Base-by-base conservation (phyloP, 2,113 vertebrate genomes). In the Etheostoma cragini region DNA sequence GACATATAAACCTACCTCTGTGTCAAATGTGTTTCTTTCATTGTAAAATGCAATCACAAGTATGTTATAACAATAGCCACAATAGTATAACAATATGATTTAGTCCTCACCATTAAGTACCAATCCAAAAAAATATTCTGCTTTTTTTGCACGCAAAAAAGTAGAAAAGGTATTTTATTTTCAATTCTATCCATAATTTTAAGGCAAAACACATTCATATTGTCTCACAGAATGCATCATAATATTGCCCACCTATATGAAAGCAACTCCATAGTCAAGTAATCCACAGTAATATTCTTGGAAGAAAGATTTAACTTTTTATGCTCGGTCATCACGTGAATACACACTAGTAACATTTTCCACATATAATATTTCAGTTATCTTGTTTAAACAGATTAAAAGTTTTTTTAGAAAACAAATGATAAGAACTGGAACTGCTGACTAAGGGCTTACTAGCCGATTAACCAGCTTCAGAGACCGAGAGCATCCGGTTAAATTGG, bases 401-500 rank as follows among this genome's bases (percentile, higher is more conserved):
- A 46, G 49, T 22, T 63, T 84, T 24, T 54, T 60, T 56, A n/a
- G 52, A 82, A 57, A 66, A 80, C 3, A 15, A 64, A 82, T 73
- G 30, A 62, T 45, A 14, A 63, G 66, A 64, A 69, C 4, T 12
- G 56, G 49, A 84, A 70, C 72, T 38, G 75, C 53, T 47, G n/a
- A 78, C 56, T 74, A 6, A 72, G 50, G 68, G 45, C 26, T 61
- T 74, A 82, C 72, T 35, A 24, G 61, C 21, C 3, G 24, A 80
- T 88, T 78, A 78, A 73, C 21, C 14, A 69, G 53, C 62, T 45
- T 77, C 62, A 75, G 64, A 66, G 42, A 33, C 0, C 1, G 3
- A 1, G 67, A 64, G 72, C 80, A 76, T 78, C 82, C 1, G 72
- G 84, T 63, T 78, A 47, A 88, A 78, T 76, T 69, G 45, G 61